Conservation (phyloP, 2,113 vertebrate genomes). For the Todiramphus saurophagus region DNA sequence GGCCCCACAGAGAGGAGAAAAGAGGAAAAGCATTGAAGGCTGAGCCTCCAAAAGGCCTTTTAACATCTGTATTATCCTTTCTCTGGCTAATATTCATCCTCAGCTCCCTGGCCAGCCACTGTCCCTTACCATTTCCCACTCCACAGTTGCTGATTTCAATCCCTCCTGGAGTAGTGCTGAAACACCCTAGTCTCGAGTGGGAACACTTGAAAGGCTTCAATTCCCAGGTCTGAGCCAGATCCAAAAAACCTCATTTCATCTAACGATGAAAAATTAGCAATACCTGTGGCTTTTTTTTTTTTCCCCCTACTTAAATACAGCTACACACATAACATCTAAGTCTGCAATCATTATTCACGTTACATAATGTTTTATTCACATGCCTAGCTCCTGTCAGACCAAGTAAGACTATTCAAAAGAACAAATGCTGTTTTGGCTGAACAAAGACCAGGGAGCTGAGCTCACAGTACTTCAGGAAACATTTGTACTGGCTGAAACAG, state of each 20-base stretch:
- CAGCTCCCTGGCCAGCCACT: background rate
- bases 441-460: background rate
- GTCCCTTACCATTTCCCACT: background rate
- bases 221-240: background rate
- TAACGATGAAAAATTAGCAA: background rate
- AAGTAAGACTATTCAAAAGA: background rate
- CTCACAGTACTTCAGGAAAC: background rate
- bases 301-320: background rate
- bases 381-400: background rate
- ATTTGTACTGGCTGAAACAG: background rate
- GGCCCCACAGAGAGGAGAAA: background rate
- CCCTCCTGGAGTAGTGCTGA: background rate
- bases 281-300: background rate
- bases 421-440: background rate
- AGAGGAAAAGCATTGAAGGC: background rate
- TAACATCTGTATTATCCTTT: background rate
- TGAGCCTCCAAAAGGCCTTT: background rate
- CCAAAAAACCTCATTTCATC: background rate
- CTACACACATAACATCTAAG: background rate
- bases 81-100: background rate
- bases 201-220: background rate
- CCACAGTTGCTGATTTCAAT: background rate
- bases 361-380: background rate
- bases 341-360: background rate
- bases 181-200: rapidly evolving